These are phyloP conservation scores for Rhodinocichla rosea DNA, from an alignment of 2,113 vertebrate genomes.

Conservation along the genomic window DNA sequence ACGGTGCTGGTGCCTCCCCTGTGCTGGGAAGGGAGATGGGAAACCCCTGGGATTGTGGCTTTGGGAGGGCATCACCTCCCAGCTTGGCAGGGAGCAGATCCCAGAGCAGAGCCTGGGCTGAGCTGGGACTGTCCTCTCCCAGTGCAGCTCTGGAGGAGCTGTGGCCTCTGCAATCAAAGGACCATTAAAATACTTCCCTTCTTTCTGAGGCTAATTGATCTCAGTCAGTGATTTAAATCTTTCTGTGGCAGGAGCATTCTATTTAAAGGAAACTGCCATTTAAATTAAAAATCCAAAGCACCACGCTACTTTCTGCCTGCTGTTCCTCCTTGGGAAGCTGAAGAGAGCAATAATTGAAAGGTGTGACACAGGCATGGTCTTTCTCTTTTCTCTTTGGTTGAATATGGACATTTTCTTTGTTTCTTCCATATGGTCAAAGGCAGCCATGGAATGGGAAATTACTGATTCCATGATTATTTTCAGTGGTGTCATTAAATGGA, in stretches of 20 bases:
- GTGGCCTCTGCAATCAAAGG: slow-evolving; percentile 48
- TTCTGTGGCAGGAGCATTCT: slow-evolving; percentile 28
- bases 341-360: neutral
- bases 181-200: slow-evolving; percentile 56
- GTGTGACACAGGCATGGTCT: neutral
- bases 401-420: neutral
- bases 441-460: neutral
- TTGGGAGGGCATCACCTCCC: neutral
- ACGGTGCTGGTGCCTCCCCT: fast-evolving
- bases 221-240: slow-evolving; percentile 43
- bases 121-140: neutral
- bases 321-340: slow-evolving; percentile 19
- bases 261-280: slow-evolving; percentile 57
- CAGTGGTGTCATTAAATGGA: neutral
- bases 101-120: neutral
- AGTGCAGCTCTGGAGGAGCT: neutral
- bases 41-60: neutral
- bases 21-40: neutral
- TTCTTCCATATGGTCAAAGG: neutral
- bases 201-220: slow-evolving; percentile 53
- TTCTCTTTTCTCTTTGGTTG: neutral
- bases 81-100: fast-evolving
- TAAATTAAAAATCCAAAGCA: slow-evolving; percentile 42
- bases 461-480: neutral
- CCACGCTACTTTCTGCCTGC: neutral